Conservation (phyloP, 2,113 vertebrate genomes). For the Columba janthina region DNA sequence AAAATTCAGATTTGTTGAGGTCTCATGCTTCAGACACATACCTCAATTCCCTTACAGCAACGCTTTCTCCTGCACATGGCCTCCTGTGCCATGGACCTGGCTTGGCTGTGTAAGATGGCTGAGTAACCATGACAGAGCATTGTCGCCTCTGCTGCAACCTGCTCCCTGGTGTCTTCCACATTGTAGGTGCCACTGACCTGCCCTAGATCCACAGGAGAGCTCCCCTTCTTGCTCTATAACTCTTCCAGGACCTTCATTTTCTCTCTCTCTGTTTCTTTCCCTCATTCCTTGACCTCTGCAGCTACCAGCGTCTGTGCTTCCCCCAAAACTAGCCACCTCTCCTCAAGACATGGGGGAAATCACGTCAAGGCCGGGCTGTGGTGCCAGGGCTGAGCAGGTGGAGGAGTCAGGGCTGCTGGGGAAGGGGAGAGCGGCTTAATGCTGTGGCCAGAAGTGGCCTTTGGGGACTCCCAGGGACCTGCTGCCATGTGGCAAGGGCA, state of each 20-base stretch:
- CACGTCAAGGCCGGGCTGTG: background rate
- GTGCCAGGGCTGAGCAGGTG: background rate
- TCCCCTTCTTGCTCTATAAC: background rate
- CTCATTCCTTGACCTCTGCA: background rate
- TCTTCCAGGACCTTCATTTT: background rate
- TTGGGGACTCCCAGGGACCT: background rate
- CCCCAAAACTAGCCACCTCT: background rate
- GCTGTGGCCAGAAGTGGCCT: background rate
- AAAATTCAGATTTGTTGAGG: background rate
- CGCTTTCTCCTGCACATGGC: rapidly evolving
- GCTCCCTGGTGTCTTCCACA: background rate
- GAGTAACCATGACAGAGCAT: background rate
- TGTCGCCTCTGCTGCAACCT: background rate
- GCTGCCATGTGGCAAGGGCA: background rate
- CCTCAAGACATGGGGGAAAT: background rate
- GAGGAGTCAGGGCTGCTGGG: background rate
- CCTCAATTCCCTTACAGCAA: background rate
- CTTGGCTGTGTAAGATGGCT: background rate
- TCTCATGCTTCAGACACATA: background rate
- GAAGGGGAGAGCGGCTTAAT: background rate
- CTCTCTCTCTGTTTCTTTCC: background rate
- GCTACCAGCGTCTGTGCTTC: background rate
- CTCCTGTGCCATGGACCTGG: background rate
- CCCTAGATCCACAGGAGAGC: background rate
- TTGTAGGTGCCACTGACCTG: background rate